A percentile compares a stretch with the other conserved stretches of the same genome.
phyloP scores from a whole-genome alignment of 2,113 vertebrate species.

The Leiothrix lutea region DNA sequence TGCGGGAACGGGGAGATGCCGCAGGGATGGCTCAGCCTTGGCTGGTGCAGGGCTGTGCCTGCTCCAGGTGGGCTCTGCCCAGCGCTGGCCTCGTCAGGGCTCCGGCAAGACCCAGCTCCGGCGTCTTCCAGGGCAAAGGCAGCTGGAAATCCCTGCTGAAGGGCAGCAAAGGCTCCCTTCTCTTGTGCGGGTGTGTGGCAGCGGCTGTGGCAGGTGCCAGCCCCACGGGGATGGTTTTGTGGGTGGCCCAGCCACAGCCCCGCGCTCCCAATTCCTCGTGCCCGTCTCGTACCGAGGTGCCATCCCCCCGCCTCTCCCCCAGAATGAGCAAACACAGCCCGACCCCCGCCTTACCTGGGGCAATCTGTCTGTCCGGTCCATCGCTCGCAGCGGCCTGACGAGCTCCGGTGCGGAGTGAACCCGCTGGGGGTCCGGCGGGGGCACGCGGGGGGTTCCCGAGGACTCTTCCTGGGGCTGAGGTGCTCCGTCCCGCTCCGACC shows the following conservation, averaged over 20 bases:
- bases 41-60: not conserved
- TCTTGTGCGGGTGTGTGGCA: not conserved
- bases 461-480: not conserved
- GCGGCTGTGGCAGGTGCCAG: not conserved
- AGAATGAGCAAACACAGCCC: not conserved
- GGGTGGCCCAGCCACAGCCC: not conserved
- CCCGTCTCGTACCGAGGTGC: not conserved
- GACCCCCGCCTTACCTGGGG: slow-evolving; percentile 55
- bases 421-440: not conserved
- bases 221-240: not conserved
- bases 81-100: not conserved
- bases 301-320: not conserved
- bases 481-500: not conserved
- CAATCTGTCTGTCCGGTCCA: not conserved
- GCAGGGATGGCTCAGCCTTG: not conserved
- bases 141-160: not conserved
- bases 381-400: not conserved
- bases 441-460: no score
- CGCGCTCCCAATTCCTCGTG: not conserved
- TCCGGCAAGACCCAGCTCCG: not conserved
- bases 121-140: not conserved
- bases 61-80: not conserved
- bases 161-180: not conserved
- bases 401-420: not conserved
- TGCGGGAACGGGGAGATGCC: rapidly evolving